These are phyloP conservation scores for Abrostola tripartita DNA, from an alignment of 2,888 invertebrate species.

Conservation along the genomic window DNA sequence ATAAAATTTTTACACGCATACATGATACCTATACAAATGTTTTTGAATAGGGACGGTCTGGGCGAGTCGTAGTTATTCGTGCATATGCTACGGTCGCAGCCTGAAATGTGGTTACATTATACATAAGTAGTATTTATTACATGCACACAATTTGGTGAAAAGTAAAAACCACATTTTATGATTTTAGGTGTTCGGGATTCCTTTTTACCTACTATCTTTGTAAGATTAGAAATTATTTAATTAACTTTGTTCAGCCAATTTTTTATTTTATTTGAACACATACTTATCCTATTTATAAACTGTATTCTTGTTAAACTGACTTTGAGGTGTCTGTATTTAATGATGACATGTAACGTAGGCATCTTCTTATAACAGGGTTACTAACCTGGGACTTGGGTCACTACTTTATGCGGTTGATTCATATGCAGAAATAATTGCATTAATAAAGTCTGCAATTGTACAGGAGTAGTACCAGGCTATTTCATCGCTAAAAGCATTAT, in stretches of 20 bases:
- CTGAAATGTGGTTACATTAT: conserved; percentile 3
- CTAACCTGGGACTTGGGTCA: neutral
- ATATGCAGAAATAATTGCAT: conserved; percentile 27
- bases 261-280: too few relatives aligned
- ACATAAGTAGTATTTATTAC: conserved; percentile 9
- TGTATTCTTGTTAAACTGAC: too few relatives aligned
- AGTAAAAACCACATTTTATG: conserved; percentile 1
- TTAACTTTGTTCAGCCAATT: too few relatives aligned
- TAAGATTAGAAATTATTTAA: neutral
- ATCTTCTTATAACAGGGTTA: neutral
- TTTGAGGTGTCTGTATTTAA: too few relatives aligned
- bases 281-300: too few relatives aligned
- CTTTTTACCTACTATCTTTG: neutral
- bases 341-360: too few relatives aligned
- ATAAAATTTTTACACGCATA: conserved; percentile 48
- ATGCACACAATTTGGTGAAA: neutral
- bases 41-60: conserved; percentile 22
- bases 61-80: conserved; percentile 18
- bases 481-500: conserved; percentile 49
- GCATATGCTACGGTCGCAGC: conserved; percentile 18
- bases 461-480: conserved; percentile 22
- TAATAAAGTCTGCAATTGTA: conserved; percentile 27
- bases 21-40: conserved; percentile 23
- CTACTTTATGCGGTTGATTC: conserved; percentile 19
- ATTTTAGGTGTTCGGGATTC: neutral